Evolutionary conservation across 1,140 invertebrate genomes (phyloP), one percentile per base, ranked within the genome.

Genomic region (Drosophila kohkoa): DNA sequence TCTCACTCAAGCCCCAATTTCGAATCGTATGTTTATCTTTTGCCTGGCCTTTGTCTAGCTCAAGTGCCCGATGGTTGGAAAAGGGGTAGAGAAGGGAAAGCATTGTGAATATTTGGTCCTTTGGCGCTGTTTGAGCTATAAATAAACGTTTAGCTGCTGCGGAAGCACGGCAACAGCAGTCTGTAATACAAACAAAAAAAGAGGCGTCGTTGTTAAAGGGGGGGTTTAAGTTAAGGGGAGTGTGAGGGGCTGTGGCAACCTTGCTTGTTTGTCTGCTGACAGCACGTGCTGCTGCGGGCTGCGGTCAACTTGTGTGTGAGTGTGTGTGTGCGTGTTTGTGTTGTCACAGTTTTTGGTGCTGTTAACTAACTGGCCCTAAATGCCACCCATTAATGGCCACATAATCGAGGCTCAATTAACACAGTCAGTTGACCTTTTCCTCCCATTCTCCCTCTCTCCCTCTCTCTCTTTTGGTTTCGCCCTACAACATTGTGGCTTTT

Each of bases 261-360:
- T 57, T 13, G 62, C 77, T 75, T 81, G 81, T 89, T 82, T 88
- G 71, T 60, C 77, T 74, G 35, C 62, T 69, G 74, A 74, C 77
- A 83, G 80, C 85, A 88, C 85, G 85, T 88, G 85, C 85, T 79
- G 85, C 81, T 89, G 85, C 74, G 83, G 83, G 85, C 85, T 89
- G 85, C 68, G 85, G 85, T 88, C 85, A 89, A 83, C 64, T 64
- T 80, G 80, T 25, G 20, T 25, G 0, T 25, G 20, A 4, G 0
- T 25, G 20, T 57, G 57, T 48, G 63, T 38, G 25, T 48, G 63
- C 67, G 20, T 15, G 32, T 15, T 32, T 45, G 55, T 78, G 82
- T 77, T 88, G 79, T 77, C 68, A 88, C 85, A 89, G 62, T 89
- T 89, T 81, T 83, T 81, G 80, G 80, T 68, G 48, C 68, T 66